Evolutionary conservation across 2,888 invertebrate species (phyloP), one percentile per base, ranked within the genome.

Genomic region (Drosophila villosipedis): DNA sequence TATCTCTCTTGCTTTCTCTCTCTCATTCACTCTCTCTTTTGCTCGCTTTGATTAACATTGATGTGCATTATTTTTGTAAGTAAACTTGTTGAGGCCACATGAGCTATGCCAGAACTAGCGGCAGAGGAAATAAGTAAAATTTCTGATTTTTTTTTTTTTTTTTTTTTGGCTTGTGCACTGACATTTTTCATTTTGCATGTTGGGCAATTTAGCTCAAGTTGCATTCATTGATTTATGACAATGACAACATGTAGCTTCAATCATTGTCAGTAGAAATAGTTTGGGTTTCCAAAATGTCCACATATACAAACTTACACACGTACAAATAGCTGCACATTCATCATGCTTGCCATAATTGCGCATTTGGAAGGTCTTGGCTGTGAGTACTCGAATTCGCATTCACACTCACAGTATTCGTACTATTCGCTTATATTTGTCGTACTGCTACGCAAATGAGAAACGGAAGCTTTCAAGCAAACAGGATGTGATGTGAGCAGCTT

Each of bases 381-480:
- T 41, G 49, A 54, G 39, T 43, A 59, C 28, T 59, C 28, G 19
- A 25, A 47, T n/a, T 57, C 14, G 28, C 37, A 65, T 35, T 41
- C 43, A 31, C 31, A 65, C 50, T 30, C 41, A 63, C 52, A 65
- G 14, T 14, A 60, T 37, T 55, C 25, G 1, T 12, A 19, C 7
- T 19, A 25, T 19, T 55, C 19, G 35, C 25, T 19, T 35, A 35
- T 19, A 55, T 3, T 25, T 55, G 41, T 37, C 49, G 31, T 28
- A 30, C 50, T 28, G 22, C 22, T 52, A 54, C 53, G 64, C 54
- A 74, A 55, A 74, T 72, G 60, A 67, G 43, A 59, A 83, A 69
- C 89, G 90, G 89, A 87, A 87, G 86, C 86, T 90, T 90, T 90
- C 85, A 88, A 80, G 62, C 80, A 85, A 87, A 90, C 89, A 88